Evolutionary conservation across 2,797 vertebrate species (phyloP), one percentile per base, ranked within the genome.

Genomic region (Catamblyrhynchus diadema): DNA sequence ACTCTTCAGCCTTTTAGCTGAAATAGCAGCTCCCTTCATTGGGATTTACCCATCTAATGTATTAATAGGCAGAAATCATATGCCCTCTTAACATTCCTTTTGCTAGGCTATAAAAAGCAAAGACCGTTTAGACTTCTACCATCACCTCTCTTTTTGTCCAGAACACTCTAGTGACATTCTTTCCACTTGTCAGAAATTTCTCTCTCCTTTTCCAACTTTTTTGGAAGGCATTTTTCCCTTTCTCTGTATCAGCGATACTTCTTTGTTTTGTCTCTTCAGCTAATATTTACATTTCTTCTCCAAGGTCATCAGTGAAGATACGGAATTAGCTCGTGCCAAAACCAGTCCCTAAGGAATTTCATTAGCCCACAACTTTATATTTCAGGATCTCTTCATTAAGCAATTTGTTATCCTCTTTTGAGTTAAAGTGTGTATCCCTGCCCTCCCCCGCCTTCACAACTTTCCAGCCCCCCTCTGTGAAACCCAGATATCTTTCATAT

Each of bases 1-100:
- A 51, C 80, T 86, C 91, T 86, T 88, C 77, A 56, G 51, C 45
- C 91, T 93, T 94, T 94, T 86, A 90, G 93, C 94, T 81, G 73
- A 94, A 96, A 94, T 90, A 90, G 72, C 33, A 90, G 18, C 75
- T 94, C 79, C 82, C 90, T 94, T 86, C 62, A 47, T 41, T 88
- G 88, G 91, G 95, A 62, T 94, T 96, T 96, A 91, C 90, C 93
- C 94, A 72, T 69, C 90, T 69, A 62, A 79, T 90, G 47, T 95
- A 96, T 95, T 95, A 94, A 96, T 88, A 96, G 96, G 82, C 80
- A 91, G 91, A 78, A 95, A 88, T 86, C 94, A 84, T 86, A 88
- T 75, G 83, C n/a, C 77, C 51, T 94, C 82, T 95, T 94, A 88
- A 94, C 93, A 94, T 94, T 95, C 88, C 67, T 92, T 93, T 81